Base-by-base conservation (phyloP, 1,140 invertebrate species). In the Colletes latitarsis region DNA sequence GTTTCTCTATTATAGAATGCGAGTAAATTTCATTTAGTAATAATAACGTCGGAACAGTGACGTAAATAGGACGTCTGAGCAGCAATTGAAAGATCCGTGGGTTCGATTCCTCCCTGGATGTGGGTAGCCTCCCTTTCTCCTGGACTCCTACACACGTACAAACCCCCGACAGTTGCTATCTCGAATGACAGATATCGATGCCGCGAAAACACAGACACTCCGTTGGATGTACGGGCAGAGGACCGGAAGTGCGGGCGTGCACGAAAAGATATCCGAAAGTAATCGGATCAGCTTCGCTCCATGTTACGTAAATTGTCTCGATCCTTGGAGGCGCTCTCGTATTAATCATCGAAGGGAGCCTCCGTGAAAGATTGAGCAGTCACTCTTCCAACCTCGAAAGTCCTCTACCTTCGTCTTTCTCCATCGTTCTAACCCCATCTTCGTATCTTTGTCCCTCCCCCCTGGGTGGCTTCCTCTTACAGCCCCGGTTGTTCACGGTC, bases 241-340 rank as follows among this genome's bases (percentile, higher is more conserved):
- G 30, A 30, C 30, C 30, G 60, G 30, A 6, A 17, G 30, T 3
- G 14, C 60, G 60, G 30, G 60, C 17, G 60, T 63, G 60, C 60
- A 39, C 52, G 53, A 46, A 49, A 46, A 6, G 60, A 74, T 80
- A 80, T 79, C 57, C 30, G 53, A 81, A 84, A 67, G 67, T 84
- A 74, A 82, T 81, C 77, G 81, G 77, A 86, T 86, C 82, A 85
- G 77, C 82, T 82, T 82, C 70, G 80, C 85, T 75, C 73, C 60
- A 74, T 80, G 83, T 86, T 88, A 88, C 85, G 82, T 83, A 88
- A 87, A 88, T 86, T 85, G 85, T 82, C 81, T 76, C 74, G 79
- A 83, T 88, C 77, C 30, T 77, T 60, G 63, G 53, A 57, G 30
- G 84, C 75, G 80, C 77, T 81, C 79, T 83, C 75, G 69, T 88